phyloP scores from a whole-genome alignment of 2,113 vertebrate genomes.

The Rhinichthys klamathensis region DNA sequence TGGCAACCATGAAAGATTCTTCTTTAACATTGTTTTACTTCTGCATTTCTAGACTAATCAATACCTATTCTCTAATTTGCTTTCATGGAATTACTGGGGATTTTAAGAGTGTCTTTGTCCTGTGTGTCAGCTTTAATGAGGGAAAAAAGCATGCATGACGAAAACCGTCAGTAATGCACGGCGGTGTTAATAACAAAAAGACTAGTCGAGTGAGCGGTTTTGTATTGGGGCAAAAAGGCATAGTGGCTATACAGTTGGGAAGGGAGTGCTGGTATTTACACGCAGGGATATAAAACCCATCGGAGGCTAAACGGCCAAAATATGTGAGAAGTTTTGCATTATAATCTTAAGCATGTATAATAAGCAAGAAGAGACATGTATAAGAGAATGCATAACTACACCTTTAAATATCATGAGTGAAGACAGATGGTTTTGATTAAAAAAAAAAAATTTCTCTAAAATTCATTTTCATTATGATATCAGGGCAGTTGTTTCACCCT shows the following conservation, averaged over 20 bases:
- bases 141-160: constrained; percentile 10
- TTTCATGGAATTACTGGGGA: not conserved
- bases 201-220: not conserved
- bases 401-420: no score
- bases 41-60: constrained; percentile 19
- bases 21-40: constrained; percentile 60
- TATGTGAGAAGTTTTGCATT: not conserved
- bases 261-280: not conserved
- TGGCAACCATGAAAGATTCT: constrained; percentile 67
- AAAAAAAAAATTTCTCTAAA: no score
- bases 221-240: not conserved
- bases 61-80: not conserved
- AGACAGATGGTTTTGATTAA: no score
- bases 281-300: not conserved
- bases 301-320: not conserved
- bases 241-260: not conserved
- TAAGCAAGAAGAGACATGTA: not conserved
- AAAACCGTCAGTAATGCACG: not conserved
- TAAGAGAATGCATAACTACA: not conserved
- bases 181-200: constrained; percentile 1
- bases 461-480: no score
- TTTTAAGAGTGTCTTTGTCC: constrained; percentile 34
- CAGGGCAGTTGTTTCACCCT: no score
- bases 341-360: not conserved
- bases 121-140: constrained; percentile 27